phyloP scores from a whole-genome alignment of 2,113 vertebrate species.

The Hassar affinis region DNA sequence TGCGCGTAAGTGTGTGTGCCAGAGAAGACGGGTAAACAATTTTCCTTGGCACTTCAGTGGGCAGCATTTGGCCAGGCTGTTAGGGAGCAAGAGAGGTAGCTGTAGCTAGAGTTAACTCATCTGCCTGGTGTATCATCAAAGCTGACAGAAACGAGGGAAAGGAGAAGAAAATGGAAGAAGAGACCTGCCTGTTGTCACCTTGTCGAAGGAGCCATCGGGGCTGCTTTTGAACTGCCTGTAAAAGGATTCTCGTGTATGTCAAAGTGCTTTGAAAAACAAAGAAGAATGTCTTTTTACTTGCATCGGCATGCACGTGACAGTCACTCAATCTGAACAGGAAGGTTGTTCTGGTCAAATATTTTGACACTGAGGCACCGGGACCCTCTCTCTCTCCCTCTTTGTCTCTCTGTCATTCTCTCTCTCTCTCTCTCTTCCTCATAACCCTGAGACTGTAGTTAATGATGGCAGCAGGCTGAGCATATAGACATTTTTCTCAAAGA shows the following conservation, averaged over 20 bases:
- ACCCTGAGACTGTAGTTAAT: constrained; percentile 57
- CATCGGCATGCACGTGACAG: constrained; percentile 44
- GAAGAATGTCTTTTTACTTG: constrained; percentile 37
- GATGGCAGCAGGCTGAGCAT: constrained; percentile 59
- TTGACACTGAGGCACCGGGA: constrained; percentile 47
- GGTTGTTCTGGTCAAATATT: constrained; percentile 53
- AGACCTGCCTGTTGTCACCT: constrained; percentile 60
- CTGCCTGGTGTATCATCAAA: constrained; percentile 60
- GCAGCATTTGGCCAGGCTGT: constrained; percentile 66
- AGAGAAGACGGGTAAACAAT: constrained; percentile 61
- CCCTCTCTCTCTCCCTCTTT: neutral
- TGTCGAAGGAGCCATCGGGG: constrained; percentile 54
- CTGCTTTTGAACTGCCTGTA: constrained; percentile 51
- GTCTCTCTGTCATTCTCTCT: neutral
- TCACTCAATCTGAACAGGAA: neutral
- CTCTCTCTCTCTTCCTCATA: constrained; percentile 21
- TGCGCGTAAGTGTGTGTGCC: constrained; percentile 49
- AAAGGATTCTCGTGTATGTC: constrained; percentile 33
- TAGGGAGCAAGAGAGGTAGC: constrained; percentile 59
- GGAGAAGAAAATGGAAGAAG: constrained; percentile 48
- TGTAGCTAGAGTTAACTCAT: constrained; percentile 55
- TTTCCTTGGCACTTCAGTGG: constrained; percentile 64
- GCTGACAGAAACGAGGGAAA: constrained; percentile 67
- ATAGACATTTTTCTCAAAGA: constrained; percentile 57
- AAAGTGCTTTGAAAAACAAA: constrained; percentile 40